Evolutionary conservation across 2,888 invertebrate genomes (phyloP), one percentile per base, ranked within the genome.

Genomic region (Netelia melanura): DNA sequence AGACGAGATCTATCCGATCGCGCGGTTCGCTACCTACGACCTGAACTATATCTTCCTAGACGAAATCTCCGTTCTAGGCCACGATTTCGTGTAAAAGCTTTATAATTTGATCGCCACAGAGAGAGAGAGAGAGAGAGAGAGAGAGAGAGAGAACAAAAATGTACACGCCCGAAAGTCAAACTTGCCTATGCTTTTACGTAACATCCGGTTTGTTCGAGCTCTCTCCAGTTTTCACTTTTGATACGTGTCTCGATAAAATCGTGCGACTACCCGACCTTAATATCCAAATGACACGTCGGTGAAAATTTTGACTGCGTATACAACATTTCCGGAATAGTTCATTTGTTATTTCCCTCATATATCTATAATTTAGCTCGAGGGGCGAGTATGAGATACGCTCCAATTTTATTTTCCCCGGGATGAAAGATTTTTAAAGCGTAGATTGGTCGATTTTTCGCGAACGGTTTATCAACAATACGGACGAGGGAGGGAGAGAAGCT

Each of bases 31-130:
- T 71, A 71, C 8, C 30, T 58, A 38, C 38, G 48, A 48, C 48
- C 48, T 48, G 14, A 2, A 14, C 48, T 48, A 14, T 48, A 48
- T 48, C 48, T 48, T 38, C 38, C 38, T 5, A 38, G 5, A 38
- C 38, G 6, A 38, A 38, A 38, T 38, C 38, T 38, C 38, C 38
- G 38, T 38, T 38, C 38, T 38, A 38, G 38, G 38, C 3, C 61
- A 25, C 78, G 78, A 78, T 78, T 78, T 61, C 43, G 52, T 54
- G 75, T 75, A 75, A 68, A 74, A 81, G 75, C 58, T 70, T 78
- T 71, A 71, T 79, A 79, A 79, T 79, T 80, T 83, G 71, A 79
- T 79, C 52, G 48, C 9, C 9, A 48, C 2, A 48, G 11, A 48
- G 11, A 48, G 14, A 48, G 62, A 61, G 62, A 76, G 81, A 79